These are phyloP conservation scores for Pseudopodoces humilis DNA, from an alignment of 2,113 vertebrate species.

Conservation along the genomic window DNA sequence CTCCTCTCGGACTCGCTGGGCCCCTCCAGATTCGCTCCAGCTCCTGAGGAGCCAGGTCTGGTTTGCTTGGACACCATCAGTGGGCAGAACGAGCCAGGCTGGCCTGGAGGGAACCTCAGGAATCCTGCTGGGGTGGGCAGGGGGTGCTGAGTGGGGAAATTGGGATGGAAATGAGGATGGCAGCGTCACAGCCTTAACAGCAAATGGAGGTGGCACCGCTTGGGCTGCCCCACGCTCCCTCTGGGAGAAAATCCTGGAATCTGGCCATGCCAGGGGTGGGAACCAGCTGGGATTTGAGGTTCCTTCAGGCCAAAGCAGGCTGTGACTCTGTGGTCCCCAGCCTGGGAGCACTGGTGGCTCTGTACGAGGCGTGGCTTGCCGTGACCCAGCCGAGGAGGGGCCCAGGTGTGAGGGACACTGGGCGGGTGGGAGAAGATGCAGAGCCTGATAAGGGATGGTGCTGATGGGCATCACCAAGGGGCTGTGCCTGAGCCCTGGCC, in stretches of 20 bases:
- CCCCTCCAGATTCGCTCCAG: background rate
- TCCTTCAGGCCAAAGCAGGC: background rate
- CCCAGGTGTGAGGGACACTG: background rate
- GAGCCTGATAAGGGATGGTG: background rate
- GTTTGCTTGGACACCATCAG: rapidly evolving
- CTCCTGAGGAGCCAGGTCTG: background rate
- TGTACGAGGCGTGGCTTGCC: background rate
- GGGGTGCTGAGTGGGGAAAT: rapidly evolving
- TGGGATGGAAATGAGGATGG: background rate
- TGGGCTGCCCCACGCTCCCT: background rate
- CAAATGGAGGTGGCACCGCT: background rate
- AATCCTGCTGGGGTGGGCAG: rapidly evolving
- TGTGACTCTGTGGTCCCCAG: background rate
- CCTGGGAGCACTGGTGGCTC: background rate
- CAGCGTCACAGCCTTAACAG: background rate
- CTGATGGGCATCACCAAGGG: background rate
- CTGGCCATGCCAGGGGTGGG: background rate
- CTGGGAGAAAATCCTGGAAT: background rate
- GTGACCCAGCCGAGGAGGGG: background rate
- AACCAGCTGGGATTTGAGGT: background rate
- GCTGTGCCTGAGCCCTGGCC: background rate
- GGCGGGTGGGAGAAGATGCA: background rate
- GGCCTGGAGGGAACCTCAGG: background rate
- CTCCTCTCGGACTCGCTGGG: background rate
- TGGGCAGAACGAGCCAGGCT: background rate